Base-by-base conservation (phyloP, 1,140 invertebrate species). In the Hesperophylax magnus region DNA sequence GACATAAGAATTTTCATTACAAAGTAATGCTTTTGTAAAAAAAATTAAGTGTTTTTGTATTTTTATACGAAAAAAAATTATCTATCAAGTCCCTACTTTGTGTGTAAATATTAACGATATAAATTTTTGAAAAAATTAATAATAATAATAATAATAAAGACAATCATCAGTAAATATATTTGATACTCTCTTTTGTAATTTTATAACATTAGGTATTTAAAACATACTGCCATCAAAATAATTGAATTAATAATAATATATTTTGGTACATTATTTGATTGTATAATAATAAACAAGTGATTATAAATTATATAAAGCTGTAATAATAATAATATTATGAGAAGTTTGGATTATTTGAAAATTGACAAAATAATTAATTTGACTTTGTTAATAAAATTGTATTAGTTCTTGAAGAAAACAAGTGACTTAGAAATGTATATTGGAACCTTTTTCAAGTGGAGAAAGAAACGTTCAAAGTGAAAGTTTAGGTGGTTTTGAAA, bases 391-490 rank as follows among this genome's bases (percentile, higher is more conserved):
- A n/a, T n/a, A n/a, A n/a, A n/a, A 14, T 47, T 47, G 8, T 47
- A 47, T 14, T 47, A 47, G 39, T 47, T 47, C 9, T 47, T 47
- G 39, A 47, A 47, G 9, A 14, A 14, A 47, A 14, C 39, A 3
- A 47, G 9, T 14, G 39, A 14, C 9, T 47, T 9, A 47, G 39
- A 72, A n/a, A 72, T 72, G 69, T 72, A 72, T 72, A 72, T 53
- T 72, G 39, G 69, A 20, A 72, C 34, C 18, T 72, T 72, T 11
- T 72, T 24, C 47, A 72, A 72, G 69, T 72, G 69, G 69, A 47
- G 69, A 52, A 72, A 72, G 47, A 72, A 72, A 72, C 69, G 47
- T 72, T 72, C 34, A 53, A 52, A 52, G 34, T 72, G 69, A 53
- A 47, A 47, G 69, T 72, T 47, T 14, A 14, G 9, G 69, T 52